Percentiles rank a stretch among this genome's conserved stretches.
Conservation (phyloP, 2,888 invertebrate species). For the Acronicta psi region DNA sequence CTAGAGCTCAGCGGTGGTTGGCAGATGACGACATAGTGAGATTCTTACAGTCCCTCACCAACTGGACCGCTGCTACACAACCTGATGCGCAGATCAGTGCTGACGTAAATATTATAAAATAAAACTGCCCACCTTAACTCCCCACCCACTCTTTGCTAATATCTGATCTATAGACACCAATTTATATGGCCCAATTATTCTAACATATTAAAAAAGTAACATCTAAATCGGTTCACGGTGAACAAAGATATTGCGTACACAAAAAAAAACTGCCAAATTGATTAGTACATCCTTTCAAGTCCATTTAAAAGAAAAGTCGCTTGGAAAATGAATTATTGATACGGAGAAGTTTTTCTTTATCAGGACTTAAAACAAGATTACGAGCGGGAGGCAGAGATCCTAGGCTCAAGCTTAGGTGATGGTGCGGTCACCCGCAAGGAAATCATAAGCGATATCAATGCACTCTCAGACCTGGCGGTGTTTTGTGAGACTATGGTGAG, state of each 20-base stretch:
- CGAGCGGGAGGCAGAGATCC: conserved; percentile 96
- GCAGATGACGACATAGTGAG: conserved; percentile 98
- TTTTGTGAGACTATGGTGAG: conserved; percentile 96
- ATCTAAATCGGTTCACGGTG: too few species aligned
- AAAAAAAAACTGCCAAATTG: too few species aligned
- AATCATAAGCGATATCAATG: conserved; percentile 95
- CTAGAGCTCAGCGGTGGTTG: conserved; percentile 88
- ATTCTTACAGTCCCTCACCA: conserved; percentile 93
- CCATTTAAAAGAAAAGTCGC: too few species aligned
- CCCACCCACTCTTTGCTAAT: too few species aligned
- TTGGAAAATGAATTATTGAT: not conserved
- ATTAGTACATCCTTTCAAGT: too few species aligned
- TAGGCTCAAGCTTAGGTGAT: conserved; percentile 97
- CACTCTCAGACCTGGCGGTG: conserved; percentile 95
- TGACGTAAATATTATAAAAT: conserved; percentile 45
- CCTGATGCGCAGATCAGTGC: conserved; percentile 37
- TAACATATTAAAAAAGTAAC: too few species aligned
- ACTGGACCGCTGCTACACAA: conserved; percentile 69
- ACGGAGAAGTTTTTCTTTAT: conserved; percentile 3
- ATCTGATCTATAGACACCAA: too few species aligned
- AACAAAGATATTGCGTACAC: too few species aligned
- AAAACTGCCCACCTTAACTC: too few species aligned
- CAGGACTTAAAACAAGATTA: conserved; percentile 83
- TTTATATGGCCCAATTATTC: too few species aligned
- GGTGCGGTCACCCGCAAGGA: conserved; percentile 95